Base-by-base conservation (phyloP, 2,888 invertebrate species). In the Sesia bembeciformis region DNA sequence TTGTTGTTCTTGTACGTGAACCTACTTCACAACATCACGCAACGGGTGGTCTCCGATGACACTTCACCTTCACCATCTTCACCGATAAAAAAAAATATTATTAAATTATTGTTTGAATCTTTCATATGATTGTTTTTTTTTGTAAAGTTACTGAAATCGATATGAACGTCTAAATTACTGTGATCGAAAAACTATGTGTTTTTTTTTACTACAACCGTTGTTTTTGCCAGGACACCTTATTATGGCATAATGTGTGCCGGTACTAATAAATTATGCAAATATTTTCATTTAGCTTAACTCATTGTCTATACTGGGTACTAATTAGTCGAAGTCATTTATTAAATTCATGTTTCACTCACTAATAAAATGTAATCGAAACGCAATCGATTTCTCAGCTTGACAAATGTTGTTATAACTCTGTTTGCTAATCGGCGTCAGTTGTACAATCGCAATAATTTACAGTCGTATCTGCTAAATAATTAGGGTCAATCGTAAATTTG, bases 41-140 rank as follows among this genome's bases (percentile, higher is more conserved):
- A 62, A 68, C 71, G 81, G 83, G 84, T 84, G 84, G 84, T 50
- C 70, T 42, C 65, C 62, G 59, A 57, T 61, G 59, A 64, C 63
- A 62, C 71, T 70, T 67, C 23, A 23, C 65, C 63, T 71, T 63
- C 71, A 71, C 23, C 23, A 23, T 67, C 65, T 64, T 66, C 46
- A 46, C 46, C 46, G 46, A 46, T 46, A 46, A 46, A 46, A 46
- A 46, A 46, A 7, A 46, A 5, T 46, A 23, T 46, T 46, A 46
- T 23, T 23, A 23, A 46, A 23, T 46, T 23, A 46, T 46, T 46
- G 46, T 46, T 23, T 23, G 23, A 23, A 23, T 23, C 23, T 23
- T 23, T 23, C 23, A 23, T 23, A 2, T 23, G 1, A 23, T 23
- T 23, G 23, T 23, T 23, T 23, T 23, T 23, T 23, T 23, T 23